A percentile compares a stretch with the other conserved stretches of the same genome.
Conservation (phyloP, 2,797 vertebrate species). For the Oceanodroma leucorhoa region DNA sequence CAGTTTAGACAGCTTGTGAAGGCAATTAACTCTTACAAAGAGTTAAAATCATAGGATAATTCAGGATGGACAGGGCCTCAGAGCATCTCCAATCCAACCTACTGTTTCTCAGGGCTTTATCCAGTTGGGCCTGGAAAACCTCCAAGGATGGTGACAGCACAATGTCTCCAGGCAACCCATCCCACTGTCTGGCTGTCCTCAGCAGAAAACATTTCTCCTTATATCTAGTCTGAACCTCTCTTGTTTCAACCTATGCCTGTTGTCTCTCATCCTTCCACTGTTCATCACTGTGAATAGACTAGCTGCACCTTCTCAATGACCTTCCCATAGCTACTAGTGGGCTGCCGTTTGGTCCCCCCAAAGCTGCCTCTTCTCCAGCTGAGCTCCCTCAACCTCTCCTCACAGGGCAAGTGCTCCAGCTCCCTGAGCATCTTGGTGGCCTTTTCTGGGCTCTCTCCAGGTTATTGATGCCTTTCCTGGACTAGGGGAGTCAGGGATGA, state of each 20-base stretch:
- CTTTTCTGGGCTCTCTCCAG: background rate
- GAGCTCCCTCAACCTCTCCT: background rate
- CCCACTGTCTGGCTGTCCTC: background rate
- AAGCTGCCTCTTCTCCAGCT: background rate
- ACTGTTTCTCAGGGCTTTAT: background rate
- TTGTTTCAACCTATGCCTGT: background rate
- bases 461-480: background rate
- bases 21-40: background rate
- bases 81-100: background rate
- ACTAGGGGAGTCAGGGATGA: accelerated
- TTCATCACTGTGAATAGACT: background rate
- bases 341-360: background rate
- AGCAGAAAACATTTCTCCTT: background rate
- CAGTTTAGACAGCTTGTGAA: background rate
- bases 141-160: background rate
- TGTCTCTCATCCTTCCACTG: background rate
- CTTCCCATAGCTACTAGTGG: accelerated
- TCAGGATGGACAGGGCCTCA: background rate
- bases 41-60: background rate
- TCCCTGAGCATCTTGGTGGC: background rate
- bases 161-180: background rate
- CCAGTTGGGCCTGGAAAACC: background rate
- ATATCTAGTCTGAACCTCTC: background rate
- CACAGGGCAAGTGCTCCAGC: background rate
- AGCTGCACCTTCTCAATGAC: background rate